Evolutionary conservation across 2,888 invertebrate genomes (phyloP).

Genomic region (Orthonevra nobilis): DNA sequence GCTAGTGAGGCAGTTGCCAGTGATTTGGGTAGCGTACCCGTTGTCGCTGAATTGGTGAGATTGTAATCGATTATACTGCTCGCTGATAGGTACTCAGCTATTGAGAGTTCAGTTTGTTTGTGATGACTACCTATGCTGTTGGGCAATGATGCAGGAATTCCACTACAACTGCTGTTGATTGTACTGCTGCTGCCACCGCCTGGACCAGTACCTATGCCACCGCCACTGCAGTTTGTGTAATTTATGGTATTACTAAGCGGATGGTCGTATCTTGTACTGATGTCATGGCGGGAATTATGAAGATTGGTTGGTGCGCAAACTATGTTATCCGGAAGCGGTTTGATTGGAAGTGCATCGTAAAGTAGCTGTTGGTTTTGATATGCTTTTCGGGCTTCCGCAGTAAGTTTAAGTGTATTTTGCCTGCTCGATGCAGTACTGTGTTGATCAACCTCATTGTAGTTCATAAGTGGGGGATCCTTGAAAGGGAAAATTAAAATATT

Average conservation of each 20-base stretch:
- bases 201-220: slow-evolving; percentile 64
- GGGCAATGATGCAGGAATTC: slow-evolving; percentile 52
- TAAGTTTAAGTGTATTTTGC: slow-evolving; percentile 78
- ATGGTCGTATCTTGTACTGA: slow-evolving; percentile 75
- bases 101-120: slow-evolving; percentile 74
- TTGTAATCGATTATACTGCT: slow-evolving; percentile 79
- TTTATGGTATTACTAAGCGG: slow-evolving; percentile 75
- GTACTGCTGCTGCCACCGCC: slow-evolving; percentile 73
- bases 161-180: slow-evolving; percentile 71
- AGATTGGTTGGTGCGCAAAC: slow-evolving; percentile 59
- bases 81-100: slow-evolving; percentile 78
- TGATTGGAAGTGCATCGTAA: slow-evolving; percentile 78
- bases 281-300: slow-evolving; percentile 72
- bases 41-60: slow-evolving; percentile 76
- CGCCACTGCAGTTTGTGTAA: slow-evolving; percentile 71
- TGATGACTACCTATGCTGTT: slow-evolving; percentile 67
- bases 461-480: slow-evolving; percentile 71
- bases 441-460: slow-evolving; percentile 74
- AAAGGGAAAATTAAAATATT: slow-evolving; percentile 22
- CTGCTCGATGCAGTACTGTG: slow-evolving; percentile 78
- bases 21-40: slow-evolving; percentile 71
- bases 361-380: slow-evolving; percentile 77
- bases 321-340: slow-evolving; percentile 65
- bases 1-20: slow-evolving; percentile 24
- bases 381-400: slow-evolving; percentile 76